Evolutionary conservation across 2,888 invertebrate species (phyloP), one percentile per base, ranked within the genome.

Genomic region (Exephanes ischioxanthus): DNA sequence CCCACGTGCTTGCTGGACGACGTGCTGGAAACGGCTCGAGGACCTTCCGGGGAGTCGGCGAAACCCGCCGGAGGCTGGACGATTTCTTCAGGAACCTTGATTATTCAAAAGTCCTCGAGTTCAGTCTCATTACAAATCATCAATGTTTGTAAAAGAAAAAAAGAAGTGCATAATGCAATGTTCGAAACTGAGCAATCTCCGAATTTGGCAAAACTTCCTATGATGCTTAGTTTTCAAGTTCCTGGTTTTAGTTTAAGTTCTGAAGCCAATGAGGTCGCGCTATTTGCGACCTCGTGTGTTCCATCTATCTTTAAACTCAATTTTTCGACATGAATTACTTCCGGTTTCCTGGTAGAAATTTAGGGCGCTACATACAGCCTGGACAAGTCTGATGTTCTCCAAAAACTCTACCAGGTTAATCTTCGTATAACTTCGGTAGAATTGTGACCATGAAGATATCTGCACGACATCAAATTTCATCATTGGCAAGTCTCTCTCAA

Each of bases 11-110:
- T 94, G 71, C 92, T 87, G 70, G 88, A 89, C 88, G 90, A 93
- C 88, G 94, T 91, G 19, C 91, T 88, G 41, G 90, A 61, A 9
- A 89, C 89, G 1, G 91, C 87, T n/a, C 94, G 90, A 11, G 93
- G 92, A 9, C 94, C 94, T 87, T 95, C 95, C 5, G 98, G 98
- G 0, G 97, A 98, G 93, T 98, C 98, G 7, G 97, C 98, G 92
- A 98, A 98, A 63, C 97, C 97, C 19, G 97, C 98, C 1, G 98
- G 98, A 0, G 98, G 98, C 91, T 97, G 97, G 1, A 98, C 98
- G 89, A 98, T 98, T 90, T 97, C 97, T 84, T 94, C 94, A 58
- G 94, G 92, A 81, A 93, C 94, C 94, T 92, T 41, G 58, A 86
- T 61, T 26, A 22, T 22, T 22, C 22, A 22, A 71, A 58, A 45